Evolutionary conservation across 1,140 invertebrate species (phyloP).

Genomic region (Watersipora subatra): DNA sequence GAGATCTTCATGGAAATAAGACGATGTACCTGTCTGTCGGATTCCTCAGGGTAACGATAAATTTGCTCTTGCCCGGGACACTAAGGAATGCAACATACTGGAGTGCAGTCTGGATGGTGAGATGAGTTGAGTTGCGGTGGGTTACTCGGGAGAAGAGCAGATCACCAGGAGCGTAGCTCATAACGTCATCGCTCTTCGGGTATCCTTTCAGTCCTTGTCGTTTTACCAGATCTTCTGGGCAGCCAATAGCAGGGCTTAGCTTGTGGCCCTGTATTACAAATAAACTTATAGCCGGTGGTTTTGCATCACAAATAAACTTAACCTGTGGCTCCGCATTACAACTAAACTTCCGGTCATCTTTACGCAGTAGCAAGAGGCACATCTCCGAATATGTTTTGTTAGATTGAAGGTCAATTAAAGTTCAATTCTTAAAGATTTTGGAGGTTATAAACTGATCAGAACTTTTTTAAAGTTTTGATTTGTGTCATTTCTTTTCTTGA

Average conservation of each 20-base stretch:
- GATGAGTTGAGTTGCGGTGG: background rate
- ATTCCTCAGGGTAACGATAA: background rate
- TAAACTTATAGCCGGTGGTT: too few species aligned
- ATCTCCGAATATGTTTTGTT: too few species aligned
- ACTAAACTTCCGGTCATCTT: too few species aligned
- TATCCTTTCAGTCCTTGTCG: background rate
- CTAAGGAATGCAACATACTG: background rate
- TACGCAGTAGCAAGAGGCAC: too few species aligned
- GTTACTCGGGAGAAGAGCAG: background rate
- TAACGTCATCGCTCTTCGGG: background rate
- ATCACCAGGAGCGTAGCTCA: background rate
- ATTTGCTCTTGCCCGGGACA: background rate
- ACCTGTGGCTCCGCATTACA: too few species aligned
- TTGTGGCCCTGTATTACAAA: background rate
- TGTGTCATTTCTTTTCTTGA: too few species aligned
- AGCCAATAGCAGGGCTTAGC: background rate
- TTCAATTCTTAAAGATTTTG: too few species aligned
- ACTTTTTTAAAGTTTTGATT: too few species aligned
- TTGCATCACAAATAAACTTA: too few species aligned
- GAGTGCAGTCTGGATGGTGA: background rate
- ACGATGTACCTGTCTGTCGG: background rate
- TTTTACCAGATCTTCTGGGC: background rate
- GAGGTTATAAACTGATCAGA: too few species aligned
- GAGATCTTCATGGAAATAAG: too few species aligned
- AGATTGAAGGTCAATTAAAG: too few species aligned